Evolutionary conservation across 2,797 vertebrate genomes (phyloP).

Genomic region (Spinibarbus caldwelli): DNA sequence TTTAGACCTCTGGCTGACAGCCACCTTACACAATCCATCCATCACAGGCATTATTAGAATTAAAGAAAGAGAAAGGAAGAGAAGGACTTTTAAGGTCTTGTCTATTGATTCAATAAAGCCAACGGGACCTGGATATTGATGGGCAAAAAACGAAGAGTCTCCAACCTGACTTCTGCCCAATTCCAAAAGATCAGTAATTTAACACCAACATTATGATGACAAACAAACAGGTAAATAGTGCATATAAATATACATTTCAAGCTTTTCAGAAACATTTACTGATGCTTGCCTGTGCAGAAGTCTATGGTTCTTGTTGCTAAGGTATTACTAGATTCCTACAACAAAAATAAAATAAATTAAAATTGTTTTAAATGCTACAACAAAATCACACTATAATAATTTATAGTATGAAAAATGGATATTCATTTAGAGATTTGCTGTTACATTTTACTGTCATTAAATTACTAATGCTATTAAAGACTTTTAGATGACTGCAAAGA

Average conservation of each 20-base stretch:
- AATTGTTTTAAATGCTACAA: neutral
- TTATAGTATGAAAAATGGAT: too few relatives aligned
- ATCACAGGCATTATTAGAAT: constrained; percentile 29
- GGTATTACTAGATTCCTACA: too few relatives aligned
- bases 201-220: neutral
- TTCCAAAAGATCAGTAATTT: neutral
- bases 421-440: neutral
- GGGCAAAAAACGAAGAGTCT: neutral
- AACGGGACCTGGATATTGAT: constrained; percentile 13
- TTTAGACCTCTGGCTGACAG: constrained; percentile 36
- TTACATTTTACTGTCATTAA: neutral
- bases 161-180: neutral
- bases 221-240: neutral
- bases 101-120: constrained; percentile 38
- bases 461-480: neutral
- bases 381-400: neutral
- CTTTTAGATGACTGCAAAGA: neutral
- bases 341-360: too few relatives aligned
- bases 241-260: too few relatives aligned
- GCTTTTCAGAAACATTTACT: too few relatives aligned
- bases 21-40: constrained; percentile 33
- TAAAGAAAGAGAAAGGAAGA: constrained; percentile 36
- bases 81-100: constrained; percentile 23
- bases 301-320: neutral
- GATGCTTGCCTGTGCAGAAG: neutral